These are phyloP conservation scores for Caradrina clavipalpis DNA, from an alignment of 2,888 invertebrate genomes.

Conservation along the genomic window DNA sequence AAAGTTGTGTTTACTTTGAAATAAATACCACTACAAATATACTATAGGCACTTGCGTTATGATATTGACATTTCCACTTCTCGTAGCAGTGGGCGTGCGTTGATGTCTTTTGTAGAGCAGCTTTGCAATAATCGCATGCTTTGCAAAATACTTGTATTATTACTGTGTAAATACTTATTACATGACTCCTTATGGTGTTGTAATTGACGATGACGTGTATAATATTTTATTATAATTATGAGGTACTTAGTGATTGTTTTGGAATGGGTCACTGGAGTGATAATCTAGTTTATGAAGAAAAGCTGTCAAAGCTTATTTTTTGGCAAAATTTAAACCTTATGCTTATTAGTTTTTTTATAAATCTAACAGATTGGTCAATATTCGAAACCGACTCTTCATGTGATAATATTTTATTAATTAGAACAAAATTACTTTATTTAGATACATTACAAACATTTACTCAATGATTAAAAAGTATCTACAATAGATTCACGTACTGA, in stretches of 20 bases:
- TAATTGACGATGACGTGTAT: background rate
- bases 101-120: constrained; percentile 83
- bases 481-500: constrained; percentile 48
- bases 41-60: background rate
- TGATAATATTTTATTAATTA: background rate
- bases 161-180: constrained; percentile 15
- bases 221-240: background rate
- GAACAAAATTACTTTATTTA: background rate
- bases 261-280: background rate
- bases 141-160: constrained; percentile 33
- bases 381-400: background rate
- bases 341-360: background rate
- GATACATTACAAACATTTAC: background rate
- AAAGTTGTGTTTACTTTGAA: constrained; percentile 3
- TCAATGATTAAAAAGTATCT: constrained; percentile 21
- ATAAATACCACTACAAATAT: constrained; percentile 11
- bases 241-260: background rate
- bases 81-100: constrained; percentile 74
- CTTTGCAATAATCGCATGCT: constrained; percentile 34
- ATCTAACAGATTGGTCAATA: background rate
- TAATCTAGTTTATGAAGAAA: background rate
- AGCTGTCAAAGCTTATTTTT: background rate
- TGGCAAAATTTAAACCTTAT: background rate
- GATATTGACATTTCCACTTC: constrained; percentile 44
- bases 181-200: constrained; percentile 2